A percentile compares a stretch with the other conserved stretches of the same genome.
Evolutionary conservation across 1,140 invertebrate species (phyloP).

Genomic region (Danaus melanippus): DNA sequence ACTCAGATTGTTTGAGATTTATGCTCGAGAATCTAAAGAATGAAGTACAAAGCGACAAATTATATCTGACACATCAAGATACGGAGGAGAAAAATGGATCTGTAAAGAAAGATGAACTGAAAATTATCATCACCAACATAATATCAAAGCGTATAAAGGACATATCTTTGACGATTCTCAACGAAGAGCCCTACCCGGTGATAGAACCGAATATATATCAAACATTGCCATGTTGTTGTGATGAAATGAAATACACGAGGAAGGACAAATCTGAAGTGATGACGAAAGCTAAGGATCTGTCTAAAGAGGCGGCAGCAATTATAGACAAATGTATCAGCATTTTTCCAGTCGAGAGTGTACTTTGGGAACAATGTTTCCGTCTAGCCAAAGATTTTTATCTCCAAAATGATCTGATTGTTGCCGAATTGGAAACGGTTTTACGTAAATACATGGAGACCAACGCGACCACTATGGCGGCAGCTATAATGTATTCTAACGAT

Average conservation of each 20-base stretch:
- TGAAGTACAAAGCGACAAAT: conserved; percentile 24
- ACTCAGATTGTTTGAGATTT: conserved; percentile 41
- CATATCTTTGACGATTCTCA: conserved; percentile 47
- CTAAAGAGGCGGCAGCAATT: conserved; percentile 40
- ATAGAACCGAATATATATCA: conserved; percentile 35
- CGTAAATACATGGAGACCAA: conserved; percentile 57
- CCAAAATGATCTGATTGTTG: conserved; percentile 45
- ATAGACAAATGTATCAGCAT: conserved; percentile 56
- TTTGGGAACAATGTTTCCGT: conserved; percentile 58
- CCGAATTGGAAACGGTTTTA: conserved; percentile 48
- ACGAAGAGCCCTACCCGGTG: conserved; percentile 42
- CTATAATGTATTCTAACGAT: conserved; percentile 60
- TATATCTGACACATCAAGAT: conserved; percentile 34
- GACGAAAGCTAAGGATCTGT: conserved; percentile 18
- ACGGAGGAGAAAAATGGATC: conserved; percentile 17
- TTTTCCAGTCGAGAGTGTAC: conserved; percentile 47
- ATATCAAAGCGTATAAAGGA: conserved; percentile 58
- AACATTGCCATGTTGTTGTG: conserved; percentile 50
- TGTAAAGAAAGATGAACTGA: conserved; percentile 39
- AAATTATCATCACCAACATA: conserved; percentile 39
- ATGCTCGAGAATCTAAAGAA: conserved; percentile 41
- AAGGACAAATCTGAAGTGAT: conserved; percentile 20
- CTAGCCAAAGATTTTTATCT: conserved; percentile 53
- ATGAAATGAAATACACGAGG: conserved; percentile 46
- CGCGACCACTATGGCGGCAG: conserved; percentile 50